phyloP scores from a whole-genome alignment of 2,113 vertebrate species.

The Ifrita kowaldi region DNA sequence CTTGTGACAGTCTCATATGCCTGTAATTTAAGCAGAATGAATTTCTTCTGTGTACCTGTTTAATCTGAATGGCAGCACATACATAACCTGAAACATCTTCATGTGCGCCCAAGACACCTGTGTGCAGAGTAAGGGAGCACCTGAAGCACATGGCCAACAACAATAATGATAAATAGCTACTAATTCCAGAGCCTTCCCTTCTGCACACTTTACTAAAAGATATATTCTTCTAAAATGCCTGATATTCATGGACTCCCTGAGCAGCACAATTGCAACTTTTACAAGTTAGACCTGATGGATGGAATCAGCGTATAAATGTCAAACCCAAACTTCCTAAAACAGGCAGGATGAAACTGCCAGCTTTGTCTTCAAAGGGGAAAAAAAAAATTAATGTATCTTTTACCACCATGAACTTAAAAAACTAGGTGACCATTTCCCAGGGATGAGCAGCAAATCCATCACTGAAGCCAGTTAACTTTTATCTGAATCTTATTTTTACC shows the following conservation, averaged over 20 bases:
- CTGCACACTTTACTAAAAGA: not conserved
- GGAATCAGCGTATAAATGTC: not conserved
- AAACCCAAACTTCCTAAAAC: not conserved
- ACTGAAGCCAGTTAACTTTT: not conserved
- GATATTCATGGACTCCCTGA: not conserved
- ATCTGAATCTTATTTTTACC: not conserved
- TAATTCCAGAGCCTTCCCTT: not conserved
- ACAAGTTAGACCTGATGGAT: not conserved
- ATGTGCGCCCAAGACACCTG: not conserved
- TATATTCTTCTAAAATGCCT: not conserved
- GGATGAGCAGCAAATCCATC: not conserved
- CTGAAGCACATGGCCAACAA: not conserved
- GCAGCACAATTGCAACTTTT: not conserved
- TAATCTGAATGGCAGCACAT: not conserved
- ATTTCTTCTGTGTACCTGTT: not conserved
- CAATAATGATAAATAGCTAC: not conserved
- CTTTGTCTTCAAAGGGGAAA: not conserved
- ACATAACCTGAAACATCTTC: not conserved
- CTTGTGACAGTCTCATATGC: not conserved
- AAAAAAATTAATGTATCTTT: not conserved
- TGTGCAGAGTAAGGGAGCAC: not conserved
- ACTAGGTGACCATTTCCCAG: not conserved
- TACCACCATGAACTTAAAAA: not conserved
- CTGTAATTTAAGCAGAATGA: not conserved
- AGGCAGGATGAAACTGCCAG: not conserved